Base-by-base conservation (phyloP, 1,140 invertebrate species). In the Copidosoma floridanum region DNA sequence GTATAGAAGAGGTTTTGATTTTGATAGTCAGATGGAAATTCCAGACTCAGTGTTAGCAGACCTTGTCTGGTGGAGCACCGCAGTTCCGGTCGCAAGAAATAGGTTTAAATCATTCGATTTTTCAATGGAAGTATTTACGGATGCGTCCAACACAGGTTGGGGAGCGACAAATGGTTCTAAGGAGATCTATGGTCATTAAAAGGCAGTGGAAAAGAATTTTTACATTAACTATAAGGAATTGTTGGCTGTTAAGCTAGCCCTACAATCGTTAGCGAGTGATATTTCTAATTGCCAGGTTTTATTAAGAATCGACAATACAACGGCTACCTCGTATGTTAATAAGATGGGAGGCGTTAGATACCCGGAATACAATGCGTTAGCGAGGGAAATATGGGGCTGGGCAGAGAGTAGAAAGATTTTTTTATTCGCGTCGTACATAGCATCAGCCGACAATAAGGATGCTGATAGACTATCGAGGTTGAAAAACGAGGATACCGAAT, bases 211-310 rank as follows among this genome's bases (percentile, higher is more conserved):
- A 21, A 32, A 27, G 24, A 41, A 43, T 21, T 14, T 72, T 56
- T 43, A 75, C 57, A 76, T 75, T 26, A 75, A 76, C 64, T 74
- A 69, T 52, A 65, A 74, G 56, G 72, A 76, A n/a, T 14, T 51
- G 5, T 35, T 37, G 21, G 32, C 14, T 2, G 27, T 51, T 6
- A 51, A 37, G 21, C 23, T 18, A 1, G 48, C 6, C 10, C 24
- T 51, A 35, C 12, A 51, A 37, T 5, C 2, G 1, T 35, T 51
- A 6, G 74, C 68, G 20, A 52, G 20, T 7, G 37, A 72, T 43
- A 1, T 26, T 32, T 20, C 2, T 26, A 52, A 69, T 23, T 63
- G 57, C 37, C 57, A 67, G 18, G 66, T 72, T 27, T 29, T 68
- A 18, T 61, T 65, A 21, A 12, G 65, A 23, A 44, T 68, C 10